Conservation (phyloP, 2,888 invertebrate genomes). For the Eupsilia transversa region DNA sequence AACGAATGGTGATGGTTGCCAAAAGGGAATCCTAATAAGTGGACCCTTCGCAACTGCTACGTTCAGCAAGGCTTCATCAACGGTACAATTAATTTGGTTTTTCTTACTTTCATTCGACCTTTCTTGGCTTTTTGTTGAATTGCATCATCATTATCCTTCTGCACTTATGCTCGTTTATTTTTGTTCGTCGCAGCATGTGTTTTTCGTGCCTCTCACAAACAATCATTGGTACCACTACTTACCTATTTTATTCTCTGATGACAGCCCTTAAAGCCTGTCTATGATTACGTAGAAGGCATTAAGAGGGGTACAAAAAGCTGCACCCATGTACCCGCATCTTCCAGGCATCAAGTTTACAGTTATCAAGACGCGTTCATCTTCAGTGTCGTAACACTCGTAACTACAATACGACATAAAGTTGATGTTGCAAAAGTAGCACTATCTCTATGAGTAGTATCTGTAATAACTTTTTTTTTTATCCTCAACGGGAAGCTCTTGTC, state of each 20-base stretch:
- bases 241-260: not conserved
- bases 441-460: not conserved
- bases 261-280: conserved; percentile 30
- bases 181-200: not conserved
- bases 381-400: conserved; percentile 21
- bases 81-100: not conserved
- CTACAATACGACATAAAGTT: conserved; percentile 50
- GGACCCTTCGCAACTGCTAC: not conserved
- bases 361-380: conserved; percentile 58
- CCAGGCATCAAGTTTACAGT: conserved; percentile 58
- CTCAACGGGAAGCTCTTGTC: too few relatives aligned
- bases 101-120: not conserved
- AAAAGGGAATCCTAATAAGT: not conserved
- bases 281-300: conserved; percentile 56
- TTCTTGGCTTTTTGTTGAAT: not conserved
- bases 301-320: conserved; percentile 54
- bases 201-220: not conserved
- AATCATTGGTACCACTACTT: not conserved
- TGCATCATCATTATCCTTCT: not conserved
- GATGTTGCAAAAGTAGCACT: conserved; percentile 24
- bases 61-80: not conserved
- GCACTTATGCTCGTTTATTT: not conserved
- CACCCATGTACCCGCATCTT: conserved; percentile 33
- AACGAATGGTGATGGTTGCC: not conserved
- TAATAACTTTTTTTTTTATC: too few relatives aligned